A percentile compares a stretch with the other conserved stretches of the same genome.
phyloP scores from a whole-genome alignment of 1,140 invertebrate genomes.

The Linepithema humile region DNA sequence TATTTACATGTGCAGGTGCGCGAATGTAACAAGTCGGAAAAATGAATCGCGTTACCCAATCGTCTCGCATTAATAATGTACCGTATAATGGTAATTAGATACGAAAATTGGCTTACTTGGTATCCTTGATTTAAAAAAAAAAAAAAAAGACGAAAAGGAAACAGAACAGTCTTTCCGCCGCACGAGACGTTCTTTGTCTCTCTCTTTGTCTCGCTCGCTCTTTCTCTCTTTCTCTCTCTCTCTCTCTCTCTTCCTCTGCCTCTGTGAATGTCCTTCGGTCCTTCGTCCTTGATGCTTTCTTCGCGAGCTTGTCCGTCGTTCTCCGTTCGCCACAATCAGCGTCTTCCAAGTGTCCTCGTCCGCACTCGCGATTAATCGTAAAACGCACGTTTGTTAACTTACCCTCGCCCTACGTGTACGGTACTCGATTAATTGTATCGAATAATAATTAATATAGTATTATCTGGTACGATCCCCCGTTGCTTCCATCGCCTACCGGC shows the following conservation, averaged over 20 bases:
- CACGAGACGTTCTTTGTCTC: constrained; percentile 13
- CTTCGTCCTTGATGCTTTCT: constrained; percentile 22
- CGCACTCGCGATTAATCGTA: constrained; percentile 61
- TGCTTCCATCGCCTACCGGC: constrained; percentile 72
- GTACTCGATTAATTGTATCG: constrained; percentile 79
- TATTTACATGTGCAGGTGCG: not conserved
- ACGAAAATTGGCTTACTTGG: constrained; percentile 11
- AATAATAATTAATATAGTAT: constrained; percentile 81
- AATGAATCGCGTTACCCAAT: constrained; percentile 49
- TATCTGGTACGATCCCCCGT: constrained; percentile 79
- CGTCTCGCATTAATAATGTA: constrained; percentile 13
- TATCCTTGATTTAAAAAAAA: constrained; percentile 48
- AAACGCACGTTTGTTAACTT: constrained; percentile 72
- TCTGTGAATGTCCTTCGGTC: not conserved
- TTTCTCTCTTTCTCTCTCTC: not conserved
- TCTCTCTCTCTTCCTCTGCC: not conserved
- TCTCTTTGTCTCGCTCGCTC: not conserved
- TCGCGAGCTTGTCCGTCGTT: constrained; percentile 20
- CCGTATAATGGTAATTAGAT: not conserved
- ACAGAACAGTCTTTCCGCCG: constrained; percentile 52
- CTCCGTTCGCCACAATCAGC: constrained; percentile 39
- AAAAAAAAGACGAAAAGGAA: constrained; percentile 65
- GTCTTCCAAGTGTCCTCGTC: constrained; percentile 52
- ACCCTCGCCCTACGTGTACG: constrained; percentile 55
- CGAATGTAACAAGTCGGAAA: constrained; percentile 2